A percentile compares a stretch with the other conserved stretches of the same genome.
These are phyloP conservation scores for Drosophila kuntzei DNA, from an alignment of 2,888 invertebrate genomes.

Conservation along the genomic window DNA sequence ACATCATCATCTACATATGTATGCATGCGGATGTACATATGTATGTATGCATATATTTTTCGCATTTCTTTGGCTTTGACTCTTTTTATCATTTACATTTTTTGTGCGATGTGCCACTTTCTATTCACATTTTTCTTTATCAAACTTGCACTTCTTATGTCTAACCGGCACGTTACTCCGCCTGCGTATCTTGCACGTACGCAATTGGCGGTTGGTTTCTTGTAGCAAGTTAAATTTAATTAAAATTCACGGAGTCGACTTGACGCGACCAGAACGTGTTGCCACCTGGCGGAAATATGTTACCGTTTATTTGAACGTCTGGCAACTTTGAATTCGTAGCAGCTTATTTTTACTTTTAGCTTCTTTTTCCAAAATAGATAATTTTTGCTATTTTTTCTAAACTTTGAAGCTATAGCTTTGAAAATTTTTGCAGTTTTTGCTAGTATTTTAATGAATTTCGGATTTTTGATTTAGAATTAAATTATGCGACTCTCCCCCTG, in stretches of 20 bases:
- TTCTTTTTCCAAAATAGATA: no score
- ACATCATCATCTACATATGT: conserved; percentile 30
- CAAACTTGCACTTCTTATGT: conserved; percentile 40
- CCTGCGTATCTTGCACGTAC: conserved; percentile 42
- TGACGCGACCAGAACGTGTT: no score
- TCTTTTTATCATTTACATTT: conserved; percentile 67
- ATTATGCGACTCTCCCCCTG: no score
- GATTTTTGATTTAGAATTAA: no score
- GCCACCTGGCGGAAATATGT: no score
- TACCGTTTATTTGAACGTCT: no score
- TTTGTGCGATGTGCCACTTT: conserved; percentile 61
- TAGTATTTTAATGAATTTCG: no score
- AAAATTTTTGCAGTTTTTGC: no score
- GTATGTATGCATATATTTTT: conserved; percentile 47
- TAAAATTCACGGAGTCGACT: conserved; percentile 48
- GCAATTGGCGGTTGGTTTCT: conserved; percentile 42
- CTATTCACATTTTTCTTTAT: conserved; percentile 51
- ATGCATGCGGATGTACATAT: conserved; percentile 48
- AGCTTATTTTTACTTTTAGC: no score
- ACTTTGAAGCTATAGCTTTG: no score
- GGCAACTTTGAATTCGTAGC: no score
- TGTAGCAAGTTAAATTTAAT: conserved; percentile 53
- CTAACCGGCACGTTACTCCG: conserved; percentile 44
- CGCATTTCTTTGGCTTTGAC: conserved; percentile 70
- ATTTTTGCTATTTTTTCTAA: no score